Base-by-base conservation (phyloP, 2,888 invertebrate species). In the Watsonalla cultraria region DNA sequence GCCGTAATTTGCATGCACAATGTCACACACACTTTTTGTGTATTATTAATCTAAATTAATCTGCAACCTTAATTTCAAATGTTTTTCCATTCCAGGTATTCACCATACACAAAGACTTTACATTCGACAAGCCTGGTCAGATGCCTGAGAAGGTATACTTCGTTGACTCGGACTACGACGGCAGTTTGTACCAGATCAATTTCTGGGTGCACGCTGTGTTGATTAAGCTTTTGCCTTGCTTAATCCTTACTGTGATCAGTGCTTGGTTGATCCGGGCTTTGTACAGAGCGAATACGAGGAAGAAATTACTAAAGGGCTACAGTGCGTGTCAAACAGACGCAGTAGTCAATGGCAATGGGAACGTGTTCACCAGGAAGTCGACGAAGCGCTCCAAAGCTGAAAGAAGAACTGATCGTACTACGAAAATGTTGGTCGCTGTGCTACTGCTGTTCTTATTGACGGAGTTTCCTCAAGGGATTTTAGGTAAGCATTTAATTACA, bases 371-470 rank as follows among this genome's bases (percentile, higher is more conserved):
- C 0, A 80, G 83, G 53, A 89, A 86, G 61, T 72, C 84, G 0
- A 83, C 87, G 0, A 90, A 90, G 56, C 72, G 88, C 0, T 76
- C 87, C 2, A 90, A 90, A 54, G 84, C 88, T 0, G 90, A 90
- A 61, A 68, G 84, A 1, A 72, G 89, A 46, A 87, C 90, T 0
- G 97, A 98, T 75, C 91, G 98, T 47, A 98, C 98, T 0, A 98
- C 98, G 0, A 94, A 94, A 75, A 96, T 98, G 94, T 88, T 98
- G 50, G 93, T 98, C 1, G 97, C 97, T 0, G 96, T 98, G 0
- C 91, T 98, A 0, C 83, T 97, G 2, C 91, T 98, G 5, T 98
- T 98, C 74, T 91, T 98, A 4, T 84, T 97, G 49, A 98, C 98
- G 0, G 98, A 98, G 82, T 94, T 98, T 64, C 98, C 98, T 0